These are phyloP conservation scores for Agrochola lota DNA, from an alignment of 2,888 invertebrate genomes.

Conservation along the genomic window DNA sequence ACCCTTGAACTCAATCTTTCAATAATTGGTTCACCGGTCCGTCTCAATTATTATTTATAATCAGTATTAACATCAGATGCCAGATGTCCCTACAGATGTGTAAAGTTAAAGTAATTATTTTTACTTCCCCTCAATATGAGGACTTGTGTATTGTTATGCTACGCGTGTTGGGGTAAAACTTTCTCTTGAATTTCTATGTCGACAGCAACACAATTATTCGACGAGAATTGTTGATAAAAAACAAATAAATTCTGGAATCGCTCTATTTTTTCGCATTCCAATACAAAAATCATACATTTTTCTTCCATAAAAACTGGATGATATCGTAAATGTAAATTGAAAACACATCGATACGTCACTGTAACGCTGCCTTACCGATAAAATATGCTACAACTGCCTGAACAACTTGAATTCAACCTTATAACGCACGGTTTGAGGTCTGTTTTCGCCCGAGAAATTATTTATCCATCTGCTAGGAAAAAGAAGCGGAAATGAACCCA, in stretches of 20 bases:
- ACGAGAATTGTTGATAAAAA: slow-evolving; percentile 5
- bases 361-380: slow-evolving; percentile 43
- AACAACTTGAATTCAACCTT: slow-evolving; percentile 21
- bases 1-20: not conserved
- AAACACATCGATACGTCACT: slow-evolving; percentile 58
- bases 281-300: slow-evolving; percentile 47
- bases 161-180: too few relatives aligned
- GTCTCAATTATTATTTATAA: slow-evolving; percentile 5
- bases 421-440: fast-evolving
- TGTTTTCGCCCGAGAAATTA: not conserved
- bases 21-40: not conserved
- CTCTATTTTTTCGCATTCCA: slow-evolving; percentile 14
- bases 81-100: slow-evolving; percentile 18
- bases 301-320: slow-evolving; percentile 41
- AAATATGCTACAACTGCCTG: slow-evolving; percentile 18
- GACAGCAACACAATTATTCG: not conserved
- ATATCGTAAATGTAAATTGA: slow-evolving; percentile 64
- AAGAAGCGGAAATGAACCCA: not conserved
- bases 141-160: not conserved
- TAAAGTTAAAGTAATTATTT: not conserved
- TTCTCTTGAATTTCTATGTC: not conserved
- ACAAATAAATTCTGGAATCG: slow-evolving; percentile 24
- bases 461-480: not conserved
- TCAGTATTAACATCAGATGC: slow-evolving; percentile 1
- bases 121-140: not conserved